phyloP scores from a whole-genome alignment of 2,113 vertebrate species.

The Brachionichthys hirsutus region DNA sequence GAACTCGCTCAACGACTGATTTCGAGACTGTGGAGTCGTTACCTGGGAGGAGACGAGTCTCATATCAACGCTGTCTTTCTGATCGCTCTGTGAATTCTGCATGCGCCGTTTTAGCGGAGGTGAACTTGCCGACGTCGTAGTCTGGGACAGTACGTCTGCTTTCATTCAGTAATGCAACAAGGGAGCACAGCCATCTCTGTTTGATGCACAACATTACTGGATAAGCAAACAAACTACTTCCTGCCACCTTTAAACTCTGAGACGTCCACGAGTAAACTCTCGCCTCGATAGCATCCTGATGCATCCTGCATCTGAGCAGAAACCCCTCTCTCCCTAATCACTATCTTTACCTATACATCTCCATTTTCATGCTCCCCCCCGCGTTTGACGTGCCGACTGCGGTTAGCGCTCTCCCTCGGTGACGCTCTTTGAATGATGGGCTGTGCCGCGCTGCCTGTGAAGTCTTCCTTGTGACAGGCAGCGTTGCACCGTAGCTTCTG shows the following conservation, averaged over 20 bases:
- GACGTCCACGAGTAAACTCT: too few relatives aligned
- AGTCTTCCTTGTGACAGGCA: slow-evolving; percentile 41
- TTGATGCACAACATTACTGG: slow-evolving; percentile 24
- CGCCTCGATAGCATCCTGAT: too few relatives aligned
- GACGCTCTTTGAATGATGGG: slow-evolving; percentile 28
- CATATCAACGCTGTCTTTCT: slow-evolving; percentile 62
- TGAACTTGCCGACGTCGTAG: slow-evolving; percentile 33
- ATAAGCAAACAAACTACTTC: slow-evolving; percentile 16
- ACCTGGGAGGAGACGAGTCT: slow-evolving; percentile 28
- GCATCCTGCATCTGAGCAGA: too few relatives aligned
- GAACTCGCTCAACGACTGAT: slow-evolving; percentile 55
- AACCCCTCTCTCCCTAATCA: too few relatives aligned
- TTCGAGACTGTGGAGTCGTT: slow-evolving; percentile 21
- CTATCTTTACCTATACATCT: too few relatives aligned
- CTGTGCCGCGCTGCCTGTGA: slow-evolving; percentile 21
- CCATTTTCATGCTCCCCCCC: too few relatives aligned
- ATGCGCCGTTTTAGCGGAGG: slow-evolving; percentile 36
- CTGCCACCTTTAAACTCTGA: too few relatives aligned
- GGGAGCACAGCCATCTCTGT: slow-evolving; percentile 7
- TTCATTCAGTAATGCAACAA: slow-evolving; percentile 27
- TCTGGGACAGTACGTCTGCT: slow-evolving; percentile 28
- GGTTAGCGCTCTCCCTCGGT: slow-evolving; percentile 10
- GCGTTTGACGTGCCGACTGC: slow-evolving; percentile 1
- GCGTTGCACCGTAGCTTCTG: slow-evolving; percentile 17
- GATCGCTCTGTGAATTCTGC: slow-evolving; percentile 42